Evolutionary conservation across 2,797 vertebrate species (phyloP), one percentile per base, ranked within the genome.

Genomic region (Esox masquinongy): DNA sequence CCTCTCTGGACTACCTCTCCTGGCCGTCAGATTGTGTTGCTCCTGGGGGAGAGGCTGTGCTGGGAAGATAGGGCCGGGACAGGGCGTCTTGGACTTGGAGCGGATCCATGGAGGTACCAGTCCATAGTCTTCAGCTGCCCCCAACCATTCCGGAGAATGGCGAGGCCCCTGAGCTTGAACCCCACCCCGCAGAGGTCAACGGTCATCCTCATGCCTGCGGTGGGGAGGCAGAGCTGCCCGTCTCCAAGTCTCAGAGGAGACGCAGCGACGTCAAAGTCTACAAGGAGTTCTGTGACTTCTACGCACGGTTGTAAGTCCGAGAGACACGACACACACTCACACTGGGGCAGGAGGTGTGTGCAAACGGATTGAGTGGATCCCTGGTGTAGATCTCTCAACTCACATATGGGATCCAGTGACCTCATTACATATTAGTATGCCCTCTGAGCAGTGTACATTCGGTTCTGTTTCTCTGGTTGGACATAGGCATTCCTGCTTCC

Each of bases 281-380:
- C 92, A 99, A 98, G 91, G 97, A 99, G 88, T 98, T 99, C 83
- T 99, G 97, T 93, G 97, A 99, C 92, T 99, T 99, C 87, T 99
- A 99, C 83, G 96, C 97, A 61, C 96, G 92, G 90, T 97, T 95
- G 98, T 99, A 94, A 99, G 98, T 98, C 84, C n/a, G 16, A 29
- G 31, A 34, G 15, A 15, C 64, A 19, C 12, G 29, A 31, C 26
- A 36, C 64, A 17, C 31, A 36, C 56, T 59, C 64, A 31, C 63
- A 29, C 29, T 6, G 16, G 2, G 64, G 17, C 14, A 17, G 64
- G 6, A 19, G 16, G 29, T 34, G 16, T 36, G 31, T 19, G 26
- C 31, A 5, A 2, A 26, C 29, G 15, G 64, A 67, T 34, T 19
- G 16, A 36, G 26, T 67, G 64, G 63, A 34, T 66, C 2, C 6